A percentile compares a stretch with the other conserved stretches of the same genome.
Conservation (phyloP, 2,888 invertebrate species). For the Caenorhabditis sp. region DNA sequence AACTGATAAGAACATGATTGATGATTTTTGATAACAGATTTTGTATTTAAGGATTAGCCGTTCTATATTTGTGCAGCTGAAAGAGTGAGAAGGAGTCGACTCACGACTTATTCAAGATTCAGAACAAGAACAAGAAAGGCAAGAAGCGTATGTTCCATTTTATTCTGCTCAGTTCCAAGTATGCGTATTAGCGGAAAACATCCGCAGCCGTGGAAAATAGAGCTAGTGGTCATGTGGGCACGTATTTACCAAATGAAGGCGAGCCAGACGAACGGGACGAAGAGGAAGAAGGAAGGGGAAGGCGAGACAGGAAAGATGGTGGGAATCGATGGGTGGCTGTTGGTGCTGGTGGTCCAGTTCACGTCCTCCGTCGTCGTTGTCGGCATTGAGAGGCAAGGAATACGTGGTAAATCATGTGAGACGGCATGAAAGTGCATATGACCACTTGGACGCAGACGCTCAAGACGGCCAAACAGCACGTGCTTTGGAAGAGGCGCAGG, state of each 20-base stretch:
- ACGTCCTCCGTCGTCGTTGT: slow-evolving; percentile 6
- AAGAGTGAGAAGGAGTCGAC: not conserved
- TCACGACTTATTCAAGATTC: not conserved
- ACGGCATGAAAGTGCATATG: slow-evolving; percentile 58
- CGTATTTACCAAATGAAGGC: slow-evolving; percentile 51
- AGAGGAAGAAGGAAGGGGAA: too few relatives aligned
- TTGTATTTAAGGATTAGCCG: not conserved
- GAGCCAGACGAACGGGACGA: slow-evolving; percentile 20
- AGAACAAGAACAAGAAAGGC: not conserved
- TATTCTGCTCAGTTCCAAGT: not conserved
- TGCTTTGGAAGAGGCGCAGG: slow-evolving; percentile 22
- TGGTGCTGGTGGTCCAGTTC: slow-evolving; percentile 16
- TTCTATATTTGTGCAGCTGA: not conserved
- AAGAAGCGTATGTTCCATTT: not conserved
- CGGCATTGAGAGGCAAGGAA: slow-evolving; percentile 27
- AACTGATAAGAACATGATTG: slow-evolving; percentile 43
- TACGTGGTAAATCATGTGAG: slow-evolving; percentile 66
- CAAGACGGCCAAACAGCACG: slow-evolving; percentile 15
- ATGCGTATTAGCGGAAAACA: slow-evolving; percentile 5
- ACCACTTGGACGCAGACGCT: slow-evolving; percentile 49
- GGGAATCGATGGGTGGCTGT: slow-evolving; percentile 41
- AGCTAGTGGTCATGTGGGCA: slow-evolving; percentile 42
- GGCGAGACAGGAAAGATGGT: slow-evolving; percentile 23
- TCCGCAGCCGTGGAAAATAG: not conserved
- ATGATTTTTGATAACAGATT: slow-evolving; percentile 24